These are phyloP conservation scores for Cassiopea andromeda DNA, from an alignment of 30 jellyfish, hydroid and myxozoan genomes.

Conservation along the genomic window DNA sequence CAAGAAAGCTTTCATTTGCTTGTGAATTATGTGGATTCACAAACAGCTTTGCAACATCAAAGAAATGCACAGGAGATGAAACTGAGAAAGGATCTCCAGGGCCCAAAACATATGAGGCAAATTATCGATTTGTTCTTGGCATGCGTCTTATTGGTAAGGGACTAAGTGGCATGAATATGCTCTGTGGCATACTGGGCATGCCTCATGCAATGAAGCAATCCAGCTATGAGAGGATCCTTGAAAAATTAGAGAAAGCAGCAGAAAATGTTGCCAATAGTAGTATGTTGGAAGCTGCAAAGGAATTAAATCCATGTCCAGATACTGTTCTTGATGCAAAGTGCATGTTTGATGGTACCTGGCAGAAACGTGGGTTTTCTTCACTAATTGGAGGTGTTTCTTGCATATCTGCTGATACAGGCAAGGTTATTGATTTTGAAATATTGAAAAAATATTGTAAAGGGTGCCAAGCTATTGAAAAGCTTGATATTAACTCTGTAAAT, in stretches of 20 bases:
- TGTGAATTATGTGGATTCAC: too few relatives aligned
- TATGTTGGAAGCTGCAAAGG: slow-evolving; percentile 16
- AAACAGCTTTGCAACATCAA: too few relatives aligned
- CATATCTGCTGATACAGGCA: not conserved
- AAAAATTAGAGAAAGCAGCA: slow-evolving; percentile 1
- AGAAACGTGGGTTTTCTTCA: slow-evolving; percentile 27
- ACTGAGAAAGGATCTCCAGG: not conserved
- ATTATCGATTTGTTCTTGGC: not conserved
- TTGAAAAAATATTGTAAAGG: not conserved
- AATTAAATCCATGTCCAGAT: not conserved
- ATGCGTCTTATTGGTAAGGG: not conserved
- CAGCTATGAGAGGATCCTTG: not conserved
- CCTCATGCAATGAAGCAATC: slow-evolving; percentile 8
- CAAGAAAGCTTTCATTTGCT: too few relatives aligned
- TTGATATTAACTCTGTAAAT: not conserved
- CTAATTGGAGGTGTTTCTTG: not conserved
- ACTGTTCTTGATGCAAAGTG: slow-evolving; percentile 12
- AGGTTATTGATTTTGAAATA: not conserved
- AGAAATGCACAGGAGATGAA: too few relatives aligned
- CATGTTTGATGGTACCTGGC: slow-evolving; percentile 54
- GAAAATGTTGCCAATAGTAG: not conserved
- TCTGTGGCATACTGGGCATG: slow-evolving; percentile 1
- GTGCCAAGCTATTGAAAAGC: not conserved
- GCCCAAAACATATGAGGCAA: not conserved
- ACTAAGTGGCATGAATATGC: slow-evolving; percentile 14